phyloP scores from a whole-genome alignment of 92 coral and sea anemone species.

The Meandrina meandrites region DNA sequence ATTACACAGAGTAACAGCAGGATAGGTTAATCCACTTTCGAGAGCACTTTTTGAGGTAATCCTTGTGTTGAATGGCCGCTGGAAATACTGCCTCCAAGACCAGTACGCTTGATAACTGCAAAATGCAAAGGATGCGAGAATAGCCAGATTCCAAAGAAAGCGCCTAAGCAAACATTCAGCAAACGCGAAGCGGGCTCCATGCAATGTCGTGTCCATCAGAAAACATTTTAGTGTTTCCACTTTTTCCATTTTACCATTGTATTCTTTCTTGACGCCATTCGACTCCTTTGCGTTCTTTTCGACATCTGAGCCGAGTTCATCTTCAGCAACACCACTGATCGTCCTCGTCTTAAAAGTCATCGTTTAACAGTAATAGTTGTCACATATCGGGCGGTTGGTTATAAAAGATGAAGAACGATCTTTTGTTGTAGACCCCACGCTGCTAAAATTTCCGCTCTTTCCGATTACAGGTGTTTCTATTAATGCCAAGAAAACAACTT shows the following conservation, averaged over 20 bases:
- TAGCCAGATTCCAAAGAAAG: neutral
- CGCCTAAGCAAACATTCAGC: constrained; percentile 10
- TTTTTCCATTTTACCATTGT: neutral
- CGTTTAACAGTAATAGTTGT: neutral
- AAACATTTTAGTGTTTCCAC: constrained; percentile 10
- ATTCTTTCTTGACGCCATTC: neutral
- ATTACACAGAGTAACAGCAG: constrained; percentile 16
- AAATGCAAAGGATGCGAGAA: neutral
- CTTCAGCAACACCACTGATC: neutral
- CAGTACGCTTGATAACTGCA: neutral
- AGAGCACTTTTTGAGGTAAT: neutral
- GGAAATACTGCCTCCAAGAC: neutral
- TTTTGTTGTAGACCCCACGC: neutral
- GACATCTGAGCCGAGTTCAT: neutral
- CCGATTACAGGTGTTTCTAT: neutral
- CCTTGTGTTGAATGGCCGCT: constrained; percentile 7
- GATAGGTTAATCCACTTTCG: neutral
- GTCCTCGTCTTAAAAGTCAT: neutral
- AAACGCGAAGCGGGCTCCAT: constrained; percentile 13
- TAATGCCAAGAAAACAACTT: neutral
- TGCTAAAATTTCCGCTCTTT: neutral
- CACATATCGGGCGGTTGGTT: neutral
- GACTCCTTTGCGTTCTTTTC: neutral
- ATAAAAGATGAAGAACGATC: neutral
- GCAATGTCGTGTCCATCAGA: constrained; percentile 12